Evolutionary conservation across 2,888 invertebrate genomes (phyloP).

Genomic region (Ametastegia equiseti): DNA sequence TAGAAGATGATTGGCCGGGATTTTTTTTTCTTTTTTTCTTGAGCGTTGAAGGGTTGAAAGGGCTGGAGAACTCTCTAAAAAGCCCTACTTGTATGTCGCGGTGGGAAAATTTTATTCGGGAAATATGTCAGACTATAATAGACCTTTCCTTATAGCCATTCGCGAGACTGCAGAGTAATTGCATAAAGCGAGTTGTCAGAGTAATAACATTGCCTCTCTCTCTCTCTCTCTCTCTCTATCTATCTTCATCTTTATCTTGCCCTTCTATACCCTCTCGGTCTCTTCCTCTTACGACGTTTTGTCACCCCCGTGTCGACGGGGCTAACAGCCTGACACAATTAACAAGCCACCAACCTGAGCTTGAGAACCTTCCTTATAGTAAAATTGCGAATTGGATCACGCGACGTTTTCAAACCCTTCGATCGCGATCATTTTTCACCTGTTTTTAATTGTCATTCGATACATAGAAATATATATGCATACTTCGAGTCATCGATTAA

Average conservation of each 20-base stretch:
- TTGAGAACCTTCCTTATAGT: not conserved
- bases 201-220: slow-evolving; percentile 39
- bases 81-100: not conserved
- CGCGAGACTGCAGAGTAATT: slow-evolving; percentile 37
- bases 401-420: slow-evolving; percentile 11
- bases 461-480: too few relatives aligned
- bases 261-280: not conserved
- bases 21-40: too few relatives aligned
- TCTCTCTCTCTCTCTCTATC: slow-evolving; percentile 16
- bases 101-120: slow-evolving; percentile 20
- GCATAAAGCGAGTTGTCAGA: slow-evolving; percentile 44
- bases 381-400: slow-evolving; percentile 21
- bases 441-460: not conserved
- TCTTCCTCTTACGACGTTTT: slow-evolving; percentile 4
- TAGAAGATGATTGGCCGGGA: not conserved
- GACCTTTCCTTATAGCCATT: slow-evolving; percentile 9
- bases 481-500: too few relatives aligned
- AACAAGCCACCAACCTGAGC: slow-evolving; percentile 22
- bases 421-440: not conserved
- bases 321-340: slow-evolving; percentile 45
- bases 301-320: slow-evolving; percentile 18
- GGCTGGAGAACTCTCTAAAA: not conserved
- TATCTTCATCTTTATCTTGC: not conserved
- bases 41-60: not conserved
- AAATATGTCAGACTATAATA: slow-evolving; percentile 30